Percentiles rank a stretch among this genome's conserved stretches.
These are phyloP conservation scores for Toxonevra muliebris DNA, from an alignment of 2,888 invertebrate genomes.

Conservation along the genomic window DNA sequence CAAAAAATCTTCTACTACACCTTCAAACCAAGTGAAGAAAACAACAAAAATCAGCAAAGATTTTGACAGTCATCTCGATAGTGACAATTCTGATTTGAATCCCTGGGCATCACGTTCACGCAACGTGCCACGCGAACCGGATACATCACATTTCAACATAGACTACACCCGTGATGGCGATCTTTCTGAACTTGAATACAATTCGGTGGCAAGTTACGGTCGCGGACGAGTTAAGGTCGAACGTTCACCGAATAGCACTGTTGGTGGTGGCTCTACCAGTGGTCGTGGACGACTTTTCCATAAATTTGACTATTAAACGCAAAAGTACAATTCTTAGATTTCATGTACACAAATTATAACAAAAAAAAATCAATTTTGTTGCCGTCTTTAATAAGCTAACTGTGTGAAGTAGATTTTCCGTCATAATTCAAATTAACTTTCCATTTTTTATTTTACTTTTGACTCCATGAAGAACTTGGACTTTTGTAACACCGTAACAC, in stretches of 20 bases:
- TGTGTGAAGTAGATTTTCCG: too few relatives aligned
- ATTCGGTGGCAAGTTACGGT: constrained; percentile 42
- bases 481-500: too few relatives aligned
- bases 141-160: constrained; percentile 44
- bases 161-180: constrained; percentile 31
- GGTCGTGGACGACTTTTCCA: constrained; percentile 39
- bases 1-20: constrained; percentile 14
- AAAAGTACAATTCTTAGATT: too few relatives aligned
- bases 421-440: too few relatives aligned
- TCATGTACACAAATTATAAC: too few relatives aligned
- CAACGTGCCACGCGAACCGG: constrained; percentile 43
- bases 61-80: constrained; percentile 24
- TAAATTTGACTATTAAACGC: constrained; percentile 17
- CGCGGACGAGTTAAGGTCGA: constrained; percentile 40
- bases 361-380: too few relatives aligned
- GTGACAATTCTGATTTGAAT: constrained; percentile 39
- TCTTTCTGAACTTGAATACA: constrained; percentile 38
- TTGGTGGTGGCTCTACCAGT: constrained; percentile 12
- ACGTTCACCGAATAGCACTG: constrained; percentile 24
- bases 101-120: constrained; percentile 47
- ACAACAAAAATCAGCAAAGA: background rate
- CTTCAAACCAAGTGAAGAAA: background rate
- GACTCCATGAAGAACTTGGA: too few relatives aligned
- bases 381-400: too few relatives aligned
- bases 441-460: too few relatives aligned